Percentiles rank a stretch among this genome's conserved stretches.
Evolutionary conservation across 2,888 invertebrate species (phyloP).

Genomic region (Drosophila atripex): DNA sequence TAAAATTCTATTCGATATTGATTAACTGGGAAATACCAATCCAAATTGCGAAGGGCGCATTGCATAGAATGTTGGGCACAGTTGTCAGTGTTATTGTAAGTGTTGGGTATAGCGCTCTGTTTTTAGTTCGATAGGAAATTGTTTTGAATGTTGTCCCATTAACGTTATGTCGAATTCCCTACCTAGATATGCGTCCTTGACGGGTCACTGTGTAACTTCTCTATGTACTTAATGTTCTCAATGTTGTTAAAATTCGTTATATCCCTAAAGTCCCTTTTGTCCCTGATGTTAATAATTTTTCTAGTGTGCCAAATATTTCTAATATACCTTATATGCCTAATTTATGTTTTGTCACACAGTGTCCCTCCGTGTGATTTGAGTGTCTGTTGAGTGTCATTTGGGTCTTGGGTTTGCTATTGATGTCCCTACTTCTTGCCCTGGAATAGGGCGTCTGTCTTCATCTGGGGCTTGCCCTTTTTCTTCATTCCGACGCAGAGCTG

Average conservation of each 20-base stretch:
- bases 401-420: not conserved
- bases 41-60: not conserved
- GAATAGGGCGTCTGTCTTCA: slow-evolving; percentile 87
- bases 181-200: too few relatives aligned
- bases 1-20: too few relatives aligned
- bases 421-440: slow-evolving; percentile 14
- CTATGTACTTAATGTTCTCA: not conserved
- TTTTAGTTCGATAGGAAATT: not conserved
- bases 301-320: not conserved
- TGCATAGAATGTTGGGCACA: not conserved
- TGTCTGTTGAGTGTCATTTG: not conserved
- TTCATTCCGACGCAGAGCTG: slow-evolving; percentile 92
- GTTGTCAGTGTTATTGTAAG: not conserved
- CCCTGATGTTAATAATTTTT: not conserved
- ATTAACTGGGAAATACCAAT: too few relatives aligned
- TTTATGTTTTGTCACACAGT: not conserved
- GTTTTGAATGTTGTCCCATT: not conserved
- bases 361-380: too few relatives aligned
- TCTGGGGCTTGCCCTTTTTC: slow-evolving; percentile 89
- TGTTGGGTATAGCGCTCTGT: not conserved
- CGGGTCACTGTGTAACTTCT: not conserved
- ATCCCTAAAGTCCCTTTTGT: not conserved
- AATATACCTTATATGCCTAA: not conserved
- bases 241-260: not conserved
- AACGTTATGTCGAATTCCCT: not conserved